Percentiles rank a stretch among this genome's conserved stretches.
Evolutionary conservation across 2,888 invertebrate genomes (phyloP).

Genomic region (Rhamphomyia laevipes): DNA sequence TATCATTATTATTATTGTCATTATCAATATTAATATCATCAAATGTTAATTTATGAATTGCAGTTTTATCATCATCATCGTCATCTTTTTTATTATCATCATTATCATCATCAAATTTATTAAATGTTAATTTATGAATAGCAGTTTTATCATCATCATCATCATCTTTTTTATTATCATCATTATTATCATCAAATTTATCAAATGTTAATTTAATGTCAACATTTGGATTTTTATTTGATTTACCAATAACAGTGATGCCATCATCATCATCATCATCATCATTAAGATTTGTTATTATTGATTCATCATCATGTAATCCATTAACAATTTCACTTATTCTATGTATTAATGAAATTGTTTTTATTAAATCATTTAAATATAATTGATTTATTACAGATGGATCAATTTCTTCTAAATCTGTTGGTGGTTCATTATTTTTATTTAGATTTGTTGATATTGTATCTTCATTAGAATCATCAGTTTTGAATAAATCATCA

Average conservation of each 20-base stretch:
- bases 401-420: not conserved
- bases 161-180: not conserved
- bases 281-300: not conserved
- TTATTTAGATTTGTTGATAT: no score
- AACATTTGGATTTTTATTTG: not conserved
- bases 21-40: no score
- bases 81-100: no score
- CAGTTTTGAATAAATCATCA: no score
- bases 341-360: not conserved
- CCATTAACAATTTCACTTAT: not conserved
- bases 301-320: not conserved
- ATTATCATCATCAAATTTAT: no score
- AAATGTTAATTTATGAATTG: no score
- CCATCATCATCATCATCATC: not conserved
- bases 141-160: no score
- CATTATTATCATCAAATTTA: not conserved
- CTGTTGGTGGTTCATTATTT: no score
- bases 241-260: not conserved
- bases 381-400: not conserved
- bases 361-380: not conserved
- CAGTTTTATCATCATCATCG: no score
- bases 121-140: no score
- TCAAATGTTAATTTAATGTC: not conserved
- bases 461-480: no score
- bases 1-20: no score